Evolutionary conservation across 2,888 invertebrate genomes (phyloP).

Genomic region (Lochmaea crataegi): DNA sequence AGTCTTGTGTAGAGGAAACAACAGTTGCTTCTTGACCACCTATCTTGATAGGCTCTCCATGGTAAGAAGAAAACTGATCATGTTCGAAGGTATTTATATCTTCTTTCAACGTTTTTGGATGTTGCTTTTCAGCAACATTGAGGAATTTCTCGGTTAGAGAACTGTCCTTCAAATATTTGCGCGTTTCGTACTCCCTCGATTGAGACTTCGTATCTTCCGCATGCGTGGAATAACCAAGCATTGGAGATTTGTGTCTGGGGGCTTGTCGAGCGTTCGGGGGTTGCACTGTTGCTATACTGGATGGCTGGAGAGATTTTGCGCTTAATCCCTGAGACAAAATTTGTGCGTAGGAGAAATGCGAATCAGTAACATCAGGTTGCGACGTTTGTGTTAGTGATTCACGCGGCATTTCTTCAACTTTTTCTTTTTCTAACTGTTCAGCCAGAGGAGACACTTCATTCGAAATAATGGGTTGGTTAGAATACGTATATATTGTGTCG

Average conservation of each 20-base stretch:
- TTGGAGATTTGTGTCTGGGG: conserved; percentile 57
- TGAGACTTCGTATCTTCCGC: conserved; percentile 58
- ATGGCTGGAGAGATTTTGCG: conserved; percentile 69
- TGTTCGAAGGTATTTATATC: conserved; percentile 56
- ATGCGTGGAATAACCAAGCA: conserved; percentile 55
- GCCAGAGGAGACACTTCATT: conserved; percentile 6
- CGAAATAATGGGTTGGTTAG: conserved; percentile 6
- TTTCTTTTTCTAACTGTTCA: conserved; percentile 14
- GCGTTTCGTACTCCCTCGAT: conserved; percentile 56
- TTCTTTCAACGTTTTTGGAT: conserved; percentile 54
- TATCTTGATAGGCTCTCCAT: conserved; percentile 59
- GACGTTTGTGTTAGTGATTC: conserved; percentile 40
- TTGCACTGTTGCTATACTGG: conserved; percentile 62
- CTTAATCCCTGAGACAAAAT: conserved; percentile 75
- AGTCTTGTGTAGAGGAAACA: conserved; percentile 53
- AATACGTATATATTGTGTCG: conserved; percentile 4
- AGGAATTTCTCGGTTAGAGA: conserved; percentile 49
- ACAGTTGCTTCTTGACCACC: conserved; percentile 55
- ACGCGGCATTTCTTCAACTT: conserved; percentile 31
- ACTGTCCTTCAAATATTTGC: conserved; percentile 52
- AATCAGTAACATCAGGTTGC: conserved; percentile 39
- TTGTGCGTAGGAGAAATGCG: conserved; percentile 76
- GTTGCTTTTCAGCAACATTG: conserved; percentile 54
- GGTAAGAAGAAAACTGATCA: conserved; percentile 53
- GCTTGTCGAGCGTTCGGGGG: conserved; percentile 52